Base-by-base conservation (phyloP, 2,888 invertebrate species). In the Phalera bucephala region DNA sequence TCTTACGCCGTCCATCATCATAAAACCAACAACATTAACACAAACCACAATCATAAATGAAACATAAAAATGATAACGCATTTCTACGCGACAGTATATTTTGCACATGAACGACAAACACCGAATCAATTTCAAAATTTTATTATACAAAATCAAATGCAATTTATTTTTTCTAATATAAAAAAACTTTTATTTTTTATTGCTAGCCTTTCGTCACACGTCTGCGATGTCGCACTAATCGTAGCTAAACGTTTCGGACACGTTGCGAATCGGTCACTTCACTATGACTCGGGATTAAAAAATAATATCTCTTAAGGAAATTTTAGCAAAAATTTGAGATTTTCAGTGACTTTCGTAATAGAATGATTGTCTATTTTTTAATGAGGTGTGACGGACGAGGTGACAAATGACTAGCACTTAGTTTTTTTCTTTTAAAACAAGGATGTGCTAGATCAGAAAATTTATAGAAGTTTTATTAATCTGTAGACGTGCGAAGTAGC, bases 221-320 rank as follows among this genome's bases (percentile, higher is more conserved):
- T 38, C 35, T 19, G 30, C 23, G 7, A 19, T 29, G 19, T 29
- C 19, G 15, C 7, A 11, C 29, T 39, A 44, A 46, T 45, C 36
- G 35, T 30, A 29, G 29, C 23, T 42, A 33, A 33, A 30, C 27
- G 35, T 38, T 36, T 31, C 20, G 5, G 23, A 36, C 26, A 36
- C 38, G 40, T 44, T 31, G 25, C 42, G 33, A 47, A 46, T 45
- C 40, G 38, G 29, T 35, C 36, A 37, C 36, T 47, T 45, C 19
- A 11, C 28, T 28, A 28, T 28, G 12, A 28, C 9, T 17, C 19
- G 2, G 19, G 19, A 29, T 19, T 19, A 29, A 29, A 29, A 19
- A 27, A 28, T 7, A 19, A 11, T 8, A 19, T 14, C 17, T 11
- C 10, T 10, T 4, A 25, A 25, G 11, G 12, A 25, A 25, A 22